phyloP scores from a whole-genome alignment of 2,888 invertebrate species.

The Arrhopalites spinosus region DNA sequence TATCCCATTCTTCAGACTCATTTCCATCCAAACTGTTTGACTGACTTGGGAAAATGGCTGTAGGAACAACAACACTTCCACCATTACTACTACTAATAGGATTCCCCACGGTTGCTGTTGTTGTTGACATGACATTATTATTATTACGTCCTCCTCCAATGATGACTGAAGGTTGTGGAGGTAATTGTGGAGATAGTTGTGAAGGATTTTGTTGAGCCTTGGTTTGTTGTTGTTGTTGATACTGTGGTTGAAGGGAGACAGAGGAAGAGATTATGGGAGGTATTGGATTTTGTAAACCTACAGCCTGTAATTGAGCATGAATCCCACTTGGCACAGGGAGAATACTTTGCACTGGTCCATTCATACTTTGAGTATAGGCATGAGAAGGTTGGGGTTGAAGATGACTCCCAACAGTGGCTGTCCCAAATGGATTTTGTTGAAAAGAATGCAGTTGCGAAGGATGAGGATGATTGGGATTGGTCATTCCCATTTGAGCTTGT shows the following conservation, averaged over 20 bases:
- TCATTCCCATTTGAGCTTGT: slow-evolving; percentile 19
- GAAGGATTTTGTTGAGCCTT: not conserved
- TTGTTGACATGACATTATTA: not conserved
- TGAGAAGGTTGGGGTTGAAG: slow-evolving; percentile 17
- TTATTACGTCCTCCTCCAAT: slow-evolving; percentile 18
- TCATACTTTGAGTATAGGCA: slow-evolving; percentile 17
- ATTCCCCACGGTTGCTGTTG: not conserved
- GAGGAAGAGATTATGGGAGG: not conserved
- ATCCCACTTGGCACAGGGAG: slow-evolving; percentile 8
- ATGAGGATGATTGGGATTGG: not conserved
- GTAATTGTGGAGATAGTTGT: slow-evolving; percentile 43
- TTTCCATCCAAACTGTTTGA: slow-evolving; percentile 51
- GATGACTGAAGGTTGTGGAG: slow-evolving; percentile 40
- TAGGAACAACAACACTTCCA: not conserved
- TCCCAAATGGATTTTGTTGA: not conserved
- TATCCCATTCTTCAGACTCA: slow-evolving; percentile 60
- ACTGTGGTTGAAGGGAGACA: not conserved
- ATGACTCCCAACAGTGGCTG: slow-evolving; percentile 12
- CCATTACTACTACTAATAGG: not conserved
- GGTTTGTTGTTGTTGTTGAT: slow-evolving; percentile 9
- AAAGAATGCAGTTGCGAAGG: slow-evolving; percentile 12
- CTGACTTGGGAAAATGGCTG: slow-evolving; percentile 46
- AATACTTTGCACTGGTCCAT: slow-evolving; percentile 26
- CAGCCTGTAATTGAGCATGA: slow-evolving; percentile 18
- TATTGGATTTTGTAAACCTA: slow-evolving; percentile 8